phyloP scores from a whole-genome alignment of 2,888 invertebrate species.

The Invenusta paracnida region DNA sequence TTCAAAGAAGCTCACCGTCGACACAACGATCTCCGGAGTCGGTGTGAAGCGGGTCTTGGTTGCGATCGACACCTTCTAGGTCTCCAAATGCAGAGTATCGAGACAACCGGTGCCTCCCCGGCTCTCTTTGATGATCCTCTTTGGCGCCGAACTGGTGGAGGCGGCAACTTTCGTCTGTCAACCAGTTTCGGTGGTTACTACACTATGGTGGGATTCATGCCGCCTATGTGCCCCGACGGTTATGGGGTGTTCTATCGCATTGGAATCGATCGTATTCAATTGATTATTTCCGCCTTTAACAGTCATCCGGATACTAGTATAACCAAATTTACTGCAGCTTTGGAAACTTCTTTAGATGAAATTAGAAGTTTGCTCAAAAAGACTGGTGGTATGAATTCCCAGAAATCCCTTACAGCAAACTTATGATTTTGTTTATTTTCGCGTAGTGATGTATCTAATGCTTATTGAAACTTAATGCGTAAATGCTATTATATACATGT shows the following conservation, averaged over 20 bases:
- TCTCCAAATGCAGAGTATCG: conserved; percentile 63
- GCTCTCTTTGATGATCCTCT: conserved; percentile 64
- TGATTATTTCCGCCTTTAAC: not conserved
- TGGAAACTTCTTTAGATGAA: not conserved
- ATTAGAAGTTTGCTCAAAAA: not conserved
- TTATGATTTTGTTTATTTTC: no score
- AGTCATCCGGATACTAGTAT: not conserved
- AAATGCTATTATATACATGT: no score
- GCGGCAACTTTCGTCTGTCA: conserved; percentile 67
- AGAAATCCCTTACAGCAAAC: no score
- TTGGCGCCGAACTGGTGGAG: conserved; percentile 66
- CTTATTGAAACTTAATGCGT: no score
- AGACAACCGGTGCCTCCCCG: conserved; percentile 63
- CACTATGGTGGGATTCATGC: conserved; percentile 65
- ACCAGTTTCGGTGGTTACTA: conserved; percentile 67
- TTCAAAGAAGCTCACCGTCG: conserved; percentile 53
- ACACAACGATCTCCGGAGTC: conserved; percentile 46
- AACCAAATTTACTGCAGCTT: not conserved
- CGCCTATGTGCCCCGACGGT: conserved; percentile 67
- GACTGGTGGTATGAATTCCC: no score
- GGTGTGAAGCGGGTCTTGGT: conserved; percentile 56
- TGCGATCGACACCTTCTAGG: conserved; percentile 67
- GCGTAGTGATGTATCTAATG: no score
- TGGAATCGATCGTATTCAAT: conserved; percentile 52
- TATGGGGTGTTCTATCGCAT: conserved; percentile 68